Evolutionary conservation across 1,140 invertebrate genomes (phyloP).

Genomic region (Leptinotarsa undecemlineata): DNA sequence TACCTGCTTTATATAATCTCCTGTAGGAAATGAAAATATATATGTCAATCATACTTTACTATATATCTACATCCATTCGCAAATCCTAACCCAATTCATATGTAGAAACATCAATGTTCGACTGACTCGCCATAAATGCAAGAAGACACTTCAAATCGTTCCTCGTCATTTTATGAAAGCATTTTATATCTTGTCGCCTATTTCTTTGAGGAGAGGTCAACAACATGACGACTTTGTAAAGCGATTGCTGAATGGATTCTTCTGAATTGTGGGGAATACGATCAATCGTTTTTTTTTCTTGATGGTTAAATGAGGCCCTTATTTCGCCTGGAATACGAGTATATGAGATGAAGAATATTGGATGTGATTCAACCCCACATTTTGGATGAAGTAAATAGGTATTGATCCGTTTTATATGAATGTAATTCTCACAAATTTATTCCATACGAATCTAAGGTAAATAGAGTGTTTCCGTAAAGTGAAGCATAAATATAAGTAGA

Average conservation of each 20-base stretch:
- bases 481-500: too few relatives aligned
- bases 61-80: too few relatives aligned
- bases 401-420: too few relatives aligned
- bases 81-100: too few relatives aligned
- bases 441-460: too few relatives aligned
- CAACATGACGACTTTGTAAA: neutral
- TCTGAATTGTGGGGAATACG: neutral
- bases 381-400: too few relatives aligned
- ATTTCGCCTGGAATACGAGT: neutral
- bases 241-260: neutral
- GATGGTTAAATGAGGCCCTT: neutral
- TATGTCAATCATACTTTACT: too few relatives aligned
- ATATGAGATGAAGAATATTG: neutral
- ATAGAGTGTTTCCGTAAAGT: too few relatives aligned
- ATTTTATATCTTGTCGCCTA: neutral
- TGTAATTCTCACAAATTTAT: too few relatives aligned
- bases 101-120: neutral
- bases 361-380: too few relatives aligned
- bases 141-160: neutral
- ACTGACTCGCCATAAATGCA: neutral
- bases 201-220: neutral
- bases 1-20: too few relatives aligned
- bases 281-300: neutral
- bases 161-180: neutral
- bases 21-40: too few relatives aligned